These are phyloP conservation scores for Spinus pinus DNA, from an alignment of 2,797 vertebrate species.

Conservation along the genomic window DNA sequence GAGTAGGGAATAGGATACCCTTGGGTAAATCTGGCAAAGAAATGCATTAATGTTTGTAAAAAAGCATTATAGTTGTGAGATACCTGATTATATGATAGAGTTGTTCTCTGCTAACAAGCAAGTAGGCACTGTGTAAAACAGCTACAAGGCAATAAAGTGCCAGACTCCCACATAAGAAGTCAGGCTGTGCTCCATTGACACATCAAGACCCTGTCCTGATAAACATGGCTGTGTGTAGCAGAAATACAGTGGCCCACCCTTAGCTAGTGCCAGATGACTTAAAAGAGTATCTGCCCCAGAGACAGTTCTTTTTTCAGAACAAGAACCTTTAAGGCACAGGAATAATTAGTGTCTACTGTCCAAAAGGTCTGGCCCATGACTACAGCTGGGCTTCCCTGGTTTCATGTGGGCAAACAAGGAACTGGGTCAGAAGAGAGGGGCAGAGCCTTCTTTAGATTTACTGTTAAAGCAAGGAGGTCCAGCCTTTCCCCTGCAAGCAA, in stretches of 20 bases:
- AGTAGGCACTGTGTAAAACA: not conserved
- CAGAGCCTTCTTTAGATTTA: not conserved
- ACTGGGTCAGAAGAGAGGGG: not conserved
- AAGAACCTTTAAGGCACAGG: not conserved
- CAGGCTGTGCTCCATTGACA: not conserved
- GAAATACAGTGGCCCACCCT: not conserved
- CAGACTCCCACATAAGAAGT: not conserved
- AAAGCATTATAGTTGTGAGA: not conserved
- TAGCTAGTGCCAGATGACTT: not conserved
- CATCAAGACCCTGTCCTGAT: not conserved
- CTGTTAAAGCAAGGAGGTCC: not conserved
- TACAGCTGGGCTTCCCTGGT: not conserved
- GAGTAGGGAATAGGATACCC: conserved; percentile 30
- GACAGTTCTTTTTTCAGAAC: not conserved
- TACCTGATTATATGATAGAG: conserved; percentile 28
- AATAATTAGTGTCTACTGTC: not conserved
- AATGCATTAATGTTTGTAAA: conserved; percentile 36
- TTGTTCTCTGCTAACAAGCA: not conserved
- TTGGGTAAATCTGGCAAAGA: conserved; percentile 49
- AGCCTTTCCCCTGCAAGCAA: not conserved
- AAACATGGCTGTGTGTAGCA: not conserved
- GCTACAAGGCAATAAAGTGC: not conserved
- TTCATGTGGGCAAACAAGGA: not conserved
- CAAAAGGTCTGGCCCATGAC: not conserved
- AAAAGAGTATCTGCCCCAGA: not conserved